These are phyloP conservation scores for Alligator mississippiensis DNA, from an alignment of 2,113 vertebrate species.

Conservation along the genomic window DNA sequence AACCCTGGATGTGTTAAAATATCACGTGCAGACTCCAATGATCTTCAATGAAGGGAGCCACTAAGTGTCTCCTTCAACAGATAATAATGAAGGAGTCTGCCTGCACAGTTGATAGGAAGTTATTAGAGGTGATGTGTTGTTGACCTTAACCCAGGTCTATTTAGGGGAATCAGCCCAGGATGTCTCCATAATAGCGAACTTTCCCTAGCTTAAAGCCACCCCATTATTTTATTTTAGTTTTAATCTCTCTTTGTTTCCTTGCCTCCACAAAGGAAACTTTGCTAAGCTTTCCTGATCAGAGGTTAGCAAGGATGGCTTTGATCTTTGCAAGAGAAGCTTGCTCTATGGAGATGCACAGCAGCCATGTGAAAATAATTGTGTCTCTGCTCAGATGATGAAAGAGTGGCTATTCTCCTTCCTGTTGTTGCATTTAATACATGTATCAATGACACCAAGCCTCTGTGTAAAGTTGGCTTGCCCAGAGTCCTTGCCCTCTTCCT, in stretches of 20 bases:
- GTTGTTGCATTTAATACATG: fast-evolving
- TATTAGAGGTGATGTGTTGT: fast-evolving
- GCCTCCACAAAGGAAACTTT: not conserved
- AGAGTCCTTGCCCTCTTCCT: fast-evolving
- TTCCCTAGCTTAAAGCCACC: not conserved
- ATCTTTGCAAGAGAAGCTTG: not conserved
- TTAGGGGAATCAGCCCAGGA: not conserved
- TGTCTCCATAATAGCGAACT: not conserved
- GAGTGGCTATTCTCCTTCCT: not conserved
- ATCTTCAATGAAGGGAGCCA: not conserved
- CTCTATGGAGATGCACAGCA: not conserved
- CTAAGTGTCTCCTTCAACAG: not conserved
- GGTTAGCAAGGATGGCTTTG: conserved; percentile 13
- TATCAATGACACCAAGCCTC: not conserved
- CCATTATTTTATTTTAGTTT: not conserved
- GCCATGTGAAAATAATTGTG: not conserved
- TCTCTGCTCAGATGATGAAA: not conserved
- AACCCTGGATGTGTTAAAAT: not conserved
- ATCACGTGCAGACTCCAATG: not conserved
- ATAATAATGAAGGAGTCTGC: not conserved
- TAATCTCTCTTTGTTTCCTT: not conserved
- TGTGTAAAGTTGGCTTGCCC: not conserved
- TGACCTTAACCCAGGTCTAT: fast-evolving
- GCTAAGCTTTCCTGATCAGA: conserved; percentile 11
- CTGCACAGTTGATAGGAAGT: fast-evolving